phyloP scores from a whole-genome alignment of 1,140 invertebrate genomes.

The Diabrotica undecimpunctata region DNA sequence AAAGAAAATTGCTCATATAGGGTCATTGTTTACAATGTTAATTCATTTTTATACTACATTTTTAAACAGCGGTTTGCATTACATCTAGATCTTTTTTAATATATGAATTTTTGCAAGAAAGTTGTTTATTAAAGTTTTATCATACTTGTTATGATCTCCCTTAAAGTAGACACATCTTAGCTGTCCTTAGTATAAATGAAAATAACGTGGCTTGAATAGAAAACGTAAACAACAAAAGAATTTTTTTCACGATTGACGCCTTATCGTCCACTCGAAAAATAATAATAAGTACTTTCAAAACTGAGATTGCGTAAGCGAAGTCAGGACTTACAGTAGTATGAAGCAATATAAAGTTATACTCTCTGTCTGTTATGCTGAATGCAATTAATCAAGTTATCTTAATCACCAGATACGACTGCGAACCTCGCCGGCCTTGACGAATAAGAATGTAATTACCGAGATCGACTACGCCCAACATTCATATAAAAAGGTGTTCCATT shows the following conservation, averaged over 20 bases:
- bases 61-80: too few species aligned
- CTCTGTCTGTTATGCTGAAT: background rate
- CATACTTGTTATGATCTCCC: too few species aligned
- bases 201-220: too few species aligned
- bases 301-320: background rate
- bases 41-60: too few species aligned
- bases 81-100: too few species aligned
- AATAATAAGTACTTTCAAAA: background rate
- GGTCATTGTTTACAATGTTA: too few species aligned
- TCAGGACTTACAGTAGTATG: slow-evolving; percentile 2
- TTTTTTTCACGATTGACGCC: background rate
- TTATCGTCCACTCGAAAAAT: background rate
- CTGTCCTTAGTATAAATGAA: too few species aligned
- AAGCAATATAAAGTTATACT: background rate
- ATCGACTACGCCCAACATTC: slow-evolving; percentile 6
- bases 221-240: too few species aligned
- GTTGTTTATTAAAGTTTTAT: too few species aligned
- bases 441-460: slow-evolving; percentile 8
- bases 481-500: slow-evolving; percentile 2
- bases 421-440: slow-evolving; percentile 6
- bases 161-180: too few species aligned
- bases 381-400: slow-evolving; percentile 4
- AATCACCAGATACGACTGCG: slow-evolving; percentile 7
- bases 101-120: too few species aligned
- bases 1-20: too few species aligned